Evolutionary conservation across 2,888 invertebrate species (phyloP).

Genomic region (Ornithoptera alexandrae): DNA sequence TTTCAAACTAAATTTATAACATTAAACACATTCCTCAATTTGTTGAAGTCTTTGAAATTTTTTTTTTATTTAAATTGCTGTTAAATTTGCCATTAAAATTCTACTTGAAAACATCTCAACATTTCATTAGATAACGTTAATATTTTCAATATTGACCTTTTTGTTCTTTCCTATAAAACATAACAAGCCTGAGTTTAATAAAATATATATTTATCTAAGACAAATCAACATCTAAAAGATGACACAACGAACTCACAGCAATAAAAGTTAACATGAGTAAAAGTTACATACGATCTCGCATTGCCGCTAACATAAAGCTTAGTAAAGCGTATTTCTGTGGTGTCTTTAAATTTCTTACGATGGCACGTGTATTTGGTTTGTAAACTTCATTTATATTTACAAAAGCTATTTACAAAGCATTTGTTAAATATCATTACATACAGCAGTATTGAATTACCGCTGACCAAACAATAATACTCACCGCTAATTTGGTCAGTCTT

Average conservation of each 20-base stretch:
- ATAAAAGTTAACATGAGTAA: slow-evolving; percentile 29
- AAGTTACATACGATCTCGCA: slow-evolving; percentile 38
- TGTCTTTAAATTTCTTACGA: slow-evolving; percentile 45
- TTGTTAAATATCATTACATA: slow-evolving; percentile 29
- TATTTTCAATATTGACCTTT: background rate
- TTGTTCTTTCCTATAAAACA: background rate
- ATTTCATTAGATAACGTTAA: background rate
- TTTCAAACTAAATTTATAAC: background rate
- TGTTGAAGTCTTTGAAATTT: background rate
- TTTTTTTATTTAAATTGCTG: background rate
- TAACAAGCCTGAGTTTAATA: background rate
- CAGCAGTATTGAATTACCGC: slow-evolving; percentile 9
- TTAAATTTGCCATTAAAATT: no score
- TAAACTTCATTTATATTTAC: slow-evolving; percentile 42
- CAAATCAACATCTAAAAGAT: slow-evolving; percentile 40
- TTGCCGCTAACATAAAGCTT: slow-evolving; percentile 51
- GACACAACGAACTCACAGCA: slow-evolving; percentile 73
- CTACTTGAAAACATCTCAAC: background rate
- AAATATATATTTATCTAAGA: slow-evolving; percentile 24
- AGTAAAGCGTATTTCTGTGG: slow-evolving; percentile 53
- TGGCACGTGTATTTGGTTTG: slow-evolving; percentile 70
- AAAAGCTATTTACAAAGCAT: slow-evolving; percentile 44
- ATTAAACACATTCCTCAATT: background rate
- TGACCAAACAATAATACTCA: slow-evolving; percentile 1
- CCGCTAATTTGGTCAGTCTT: slow-evolving; percentile 1